Percentiles rank a stretch among this genome's conserved stretches.
These are phyloP conservation scores for Pseudomyrmex concolor DNA, from an alignment of 1,140 invertebrate species.

Conservation along the genomic window DNA sequence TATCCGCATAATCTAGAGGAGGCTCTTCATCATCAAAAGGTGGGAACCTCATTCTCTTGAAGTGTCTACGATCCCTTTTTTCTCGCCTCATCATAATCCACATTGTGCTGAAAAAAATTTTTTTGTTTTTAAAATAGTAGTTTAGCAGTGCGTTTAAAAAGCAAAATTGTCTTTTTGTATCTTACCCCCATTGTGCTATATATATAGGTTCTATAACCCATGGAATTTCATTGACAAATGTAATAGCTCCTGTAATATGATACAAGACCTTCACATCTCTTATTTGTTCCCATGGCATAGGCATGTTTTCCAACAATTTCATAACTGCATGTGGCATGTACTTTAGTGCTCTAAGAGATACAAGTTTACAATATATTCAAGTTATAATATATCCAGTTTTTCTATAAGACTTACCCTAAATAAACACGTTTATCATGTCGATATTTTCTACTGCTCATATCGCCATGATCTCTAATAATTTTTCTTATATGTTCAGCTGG, in stretches of 20 bases:
- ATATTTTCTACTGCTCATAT: slow-evolving; percentile 99
- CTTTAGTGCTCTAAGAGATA: slow-evolving; percentile 92
- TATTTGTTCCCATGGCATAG: slow-evolving; percentile 99
- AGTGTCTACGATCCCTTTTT: slow-evolving; percentile 99
- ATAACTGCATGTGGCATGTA: slow-evolving; percentile 99
- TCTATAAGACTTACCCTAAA: slow-evolving; percentile 89
- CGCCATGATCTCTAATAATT: slow-evolving; percentile 99
- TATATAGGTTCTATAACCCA: slow-evolving; percentile 99
- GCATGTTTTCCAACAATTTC: slow-evolving; percentile 99
- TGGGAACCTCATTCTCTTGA: slow-evolving; percentile 99
- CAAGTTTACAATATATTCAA: slow-evolving; percentile 8
- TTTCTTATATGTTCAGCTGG: slow-evolving; percentile 99
- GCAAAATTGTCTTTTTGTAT: slow-evolving; percentile 7
- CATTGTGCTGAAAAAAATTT: slow-evolving; percentile 92
- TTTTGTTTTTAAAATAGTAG: not conserved
- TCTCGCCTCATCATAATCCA: slow-evolving; percentile 99
- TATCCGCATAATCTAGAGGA: slow-evolving; percentile 99
- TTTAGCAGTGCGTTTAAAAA: not conserved
- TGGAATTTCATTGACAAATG: slow-evolving; percentile 99
- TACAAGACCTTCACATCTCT: slow-evolving; percentile 98
- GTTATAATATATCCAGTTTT: not conserved
- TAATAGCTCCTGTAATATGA: slow-evolving; percentile 99
- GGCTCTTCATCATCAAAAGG: slow-evolving; percentile 99
- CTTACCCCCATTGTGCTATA: slow-evolving; percentile 99
- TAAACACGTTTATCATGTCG: slow-evolving; percentile 99